phyloP scores from a whole-genome alignment of 2,888 invertebrate species.

The Tipula lateralis region DNA sequence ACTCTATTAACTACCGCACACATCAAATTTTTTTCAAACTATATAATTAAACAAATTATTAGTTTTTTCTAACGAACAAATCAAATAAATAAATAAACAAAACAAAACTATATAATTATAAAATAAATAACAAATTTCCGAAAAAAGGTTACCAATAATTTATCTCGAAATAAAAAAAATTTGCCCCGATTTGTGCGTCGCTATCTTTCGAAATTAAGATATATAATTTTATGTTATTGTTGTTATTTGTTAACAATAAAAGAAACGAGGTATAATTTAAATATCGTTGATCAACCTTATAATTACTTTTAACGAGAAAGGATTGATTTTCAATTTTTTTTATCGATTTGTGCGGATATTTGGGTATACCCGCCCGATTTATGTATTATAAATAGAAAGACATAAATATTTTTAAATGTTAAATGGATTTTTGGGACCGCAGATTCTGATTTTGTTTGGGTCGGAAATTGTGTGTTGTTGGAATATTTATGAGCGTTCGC shows the following conservation, averaged over 20 bases:
- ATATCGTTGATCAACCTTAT: neutral
- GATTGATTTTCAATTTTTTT: neutral
- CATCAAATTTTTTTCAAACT: too few species aligned
- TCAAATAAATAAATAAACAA: constrained; percentile 12
- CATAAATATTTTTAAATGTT: neutral
- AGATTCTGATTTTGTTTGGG: neutral
- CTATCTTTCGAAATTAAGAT: neutral
- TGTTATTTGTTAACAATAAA: neutral
- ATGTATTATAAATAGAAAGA: neutral
- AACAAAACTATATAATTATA: neutral
- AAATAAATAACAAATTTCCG: neutral
- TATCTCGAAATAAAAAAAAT: neutral
- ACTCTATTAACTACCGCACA: too few species aligned
- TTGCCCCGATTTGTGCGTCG: neutral
- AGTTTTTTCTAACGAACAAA: neutral
- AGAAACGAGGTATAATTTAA: neutral
- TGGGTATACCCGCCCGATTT: neutral
- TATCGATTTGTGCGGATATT: neutral
- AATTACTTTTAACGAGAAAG: neutral
- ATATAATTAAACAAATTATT: neutral
- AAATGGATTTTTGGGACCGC: neutral
- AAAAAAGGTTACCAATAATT: neutral
- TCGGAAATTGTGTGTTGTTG: neutral
- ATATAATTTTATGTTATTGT: neutral
- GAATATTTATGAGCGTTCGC: neutral